Conservation (phyloP, 2,888 invertebrate genomes). For the Drosophila melanosoma region DNA sequence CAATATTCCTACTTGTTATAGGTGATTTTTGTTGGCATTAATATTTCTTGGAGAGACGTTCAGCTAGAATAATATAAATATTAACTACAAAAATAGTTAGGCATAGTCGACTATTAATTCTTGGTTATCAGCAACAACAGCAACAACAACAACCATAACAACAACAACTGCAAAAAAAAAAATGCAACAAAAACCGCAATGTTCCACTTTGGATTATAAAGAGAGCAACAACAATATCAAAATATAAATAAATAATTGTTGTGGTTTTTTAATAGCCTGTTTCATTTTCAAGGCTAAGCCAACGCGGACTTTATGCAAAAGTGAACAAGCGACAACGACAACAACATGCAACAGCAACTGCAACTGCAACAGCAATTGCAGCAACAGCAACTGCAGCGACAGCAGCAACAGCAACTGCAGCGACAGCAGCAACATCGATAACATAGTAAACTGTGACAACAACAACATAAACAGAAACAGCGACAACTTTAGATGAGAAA, state of each 20-base stretch:
- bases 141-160: not conserved
- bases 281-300: conserved; percentile 40
- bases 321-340: conserved; percentile 5
- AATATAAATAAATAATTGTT: not conserved
- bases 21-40: not conserved
- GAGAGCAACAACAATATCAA: conserved; percentile 5
- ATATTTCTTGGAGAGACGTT: not conserved
- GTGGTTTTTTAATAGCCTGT: conserved; percentile 28
- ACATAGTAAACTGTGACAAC: not conserved
- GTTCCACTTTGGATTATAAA: conserved; percentile 7
- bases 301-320: conserved; percentile 31
- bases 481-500: conserved; percentile 39
- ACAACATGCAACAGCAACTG: not conserved
- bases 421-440: conserved; percentile 3
- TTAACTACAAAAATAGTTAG: not conserved
- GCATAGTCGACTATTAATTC: conserved; percentile 13
- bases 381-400: not conserved
- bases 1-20: not conserved
- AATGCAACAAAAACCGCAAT: conserved; percentile 3
- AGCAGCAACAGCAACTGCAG: not conserved
- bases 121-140: not conserved
- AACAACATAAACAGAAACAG: conserved; percentile 7
- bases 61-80: not conserved
- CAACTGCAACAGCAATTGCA: not conserved
- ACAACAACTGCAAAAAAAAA: not conserved